Base-by-base conservation (phyloP, 2,888 invertebrate species). In the Eretmocerus hayati region DNA sequence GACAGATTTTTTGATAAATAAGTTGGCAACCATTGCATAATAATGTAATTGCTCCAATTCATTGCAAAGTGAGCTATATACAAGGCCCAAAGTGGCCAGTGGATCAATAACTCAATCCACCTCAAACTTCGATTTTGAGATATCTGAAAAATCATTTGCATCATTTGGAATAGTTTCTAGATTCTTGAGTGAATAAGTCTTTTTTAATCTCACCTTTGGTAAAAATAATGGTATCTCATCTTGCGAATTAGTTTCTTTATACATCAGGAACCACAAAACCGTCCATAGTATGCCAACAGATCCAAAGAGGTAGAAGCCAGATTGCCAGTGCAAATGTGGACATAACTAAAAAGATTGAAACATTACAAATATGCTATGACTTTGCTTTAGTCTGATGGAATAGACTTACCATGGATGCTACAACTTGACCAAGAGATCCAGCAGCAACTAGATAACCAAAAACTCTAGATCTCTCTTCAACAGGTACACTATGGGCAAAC, bases 41-140 rank as follows among this genome's bases (percentile, higher is more conserved):
- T 83, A 55, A 85, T 85, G 62, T 86, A 86, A 60, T 83, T 85
- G 44, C 82, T 81, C 85, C 85, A 86, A 67, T 86, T 86, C 86
- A 86, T 86, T 22, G 83, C 80, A 67, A 86, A 86, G 69, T 86
- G 86, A 26, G 86, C 85, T 48, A 81, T 76, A 61, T 86, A 86
- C 56, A 85, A 77, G 5, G 85, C 81, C 84, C 84, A 84, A 22
- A 86, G 68, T 0, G 84, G 80, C 79, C 83, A 83, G 61, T 81
- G 80, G 33, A 76, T 68, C 37, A 86, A 69, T 59, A 84, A 83
- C 64, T 81, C 82, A 13, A 74, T 74, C 83, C 83, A 84, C 31
- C 76, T 71, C 39, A 81, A 76, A 61, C 74, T 79, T 52, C 76
- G 72, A 58, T 75, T 78, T 55, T 66, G 66, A 13, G 72, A 71